These are phyloP conservation scores for Setipinna tenuifilis DNA, from an alignment of 2,797 vertebrate genomes.

Conservation along the genomic window DNA sequence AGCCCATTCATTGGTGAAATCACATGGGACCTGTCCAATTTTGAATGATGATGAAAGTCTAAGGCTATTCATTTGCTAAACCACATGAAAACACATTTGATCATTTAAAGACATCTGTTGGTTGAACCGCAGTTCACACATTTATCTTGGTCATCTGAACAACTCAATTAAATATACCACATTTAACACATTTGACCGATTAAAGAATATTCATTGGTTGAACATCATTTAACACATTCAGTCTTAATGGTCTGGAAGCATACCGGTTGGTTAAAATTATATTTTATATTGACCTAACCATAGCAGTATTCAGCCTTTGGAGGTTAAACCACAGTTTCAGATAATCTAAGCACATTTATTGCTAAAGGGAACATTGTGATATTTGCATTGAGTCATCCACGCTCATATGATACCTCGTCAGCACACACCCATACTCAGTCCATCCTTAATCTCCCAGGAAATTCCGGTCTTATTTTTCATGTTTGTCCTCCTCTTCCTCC, in stretches of 20 bases:
- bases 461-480: too few species aligned
- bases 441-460: not conserved
- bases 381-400: not conserved
- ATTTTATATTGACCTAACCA: not conserved
- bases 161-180: not conserved
- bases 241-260: too few species aligned
- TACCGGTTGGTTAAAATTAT: not conserved
- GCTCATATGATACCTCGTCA: not conserved
- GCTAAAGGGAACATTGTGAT: not conserved
- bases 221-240: not conserved
- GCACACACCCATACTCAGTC: not conserved
- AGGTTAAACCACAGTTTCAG: not conserved
- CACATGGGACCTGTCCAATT: not conserved
- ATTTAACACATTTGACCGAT: not conserved
- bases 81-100: not conserved
- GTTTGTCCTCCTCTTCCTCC: too few species aligned
- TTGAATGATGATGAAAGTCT: not conserved
- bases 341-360: not conserved
- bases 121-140: not conserved
- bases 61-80: not conserved
- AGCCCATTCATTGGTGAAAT: not conserved
- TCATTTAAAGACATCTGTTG: not conserved
- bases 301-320: not conserved
- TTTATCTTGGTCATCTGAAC: not conserved
- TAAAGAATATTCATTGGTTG: not conserved